Percentiles rank a stretch among this genome's conserved stretches.
Conservation (phyloP, 2,797 vertebrate genomes). For the Coracias cyanogaster region DNA sequence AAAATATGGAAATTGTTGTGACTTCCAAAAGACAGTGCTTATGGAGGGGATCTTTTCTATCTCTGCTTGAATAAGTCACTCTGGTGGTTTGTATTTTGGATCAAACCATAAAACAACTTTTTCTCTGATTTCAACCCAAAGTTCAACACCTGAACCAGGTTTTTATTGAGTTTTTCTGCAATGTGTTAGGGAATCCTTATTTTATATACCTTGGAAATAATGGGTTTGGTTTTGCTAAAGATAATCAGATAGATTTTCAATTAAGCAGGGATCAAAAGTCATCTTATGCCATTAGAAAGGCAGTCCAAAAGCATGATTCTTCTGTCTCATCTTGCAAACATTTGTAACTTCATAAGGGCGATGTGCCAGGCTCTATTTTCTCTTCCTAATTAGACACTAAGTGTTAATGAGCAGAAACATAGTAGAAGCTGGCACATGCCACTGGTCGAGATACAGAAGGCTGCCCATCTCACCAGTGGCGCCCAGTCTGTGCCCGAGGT, state of each 20-base stretch:
- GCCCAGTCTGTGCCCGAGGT: background rate
- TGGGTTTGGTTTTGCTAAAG: background rate
- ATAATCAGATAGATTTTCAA: background rate
- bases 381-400: background rate
- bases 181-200: background rate
- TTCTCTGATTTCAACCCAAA: background rate
- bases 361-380: background rate
- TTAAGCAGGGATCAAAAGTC: background rate
- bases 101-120: background rate
- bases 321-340: background rate
- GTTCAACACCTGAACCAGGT: background rate
- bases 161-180: background rate
- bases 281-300: background rate
- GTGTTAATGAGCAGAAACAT: background rate
- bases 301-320: background rate
- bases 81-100: background rate
- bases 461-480: background rate
- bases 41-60: background rate
- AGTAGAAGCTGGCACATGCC: background rate
- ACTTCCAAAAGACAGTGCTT: background rate
- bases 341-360: fast-evolving
- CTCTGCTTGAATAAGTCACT: background rate
- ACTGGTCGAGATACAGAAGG: background rate
- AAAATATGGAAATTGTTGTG: background rate
- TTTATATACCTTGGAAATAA: background rate